Conservation (phyloP, 2,797 vertebrate species). For the Orientallactaga sibirica region DNA sequence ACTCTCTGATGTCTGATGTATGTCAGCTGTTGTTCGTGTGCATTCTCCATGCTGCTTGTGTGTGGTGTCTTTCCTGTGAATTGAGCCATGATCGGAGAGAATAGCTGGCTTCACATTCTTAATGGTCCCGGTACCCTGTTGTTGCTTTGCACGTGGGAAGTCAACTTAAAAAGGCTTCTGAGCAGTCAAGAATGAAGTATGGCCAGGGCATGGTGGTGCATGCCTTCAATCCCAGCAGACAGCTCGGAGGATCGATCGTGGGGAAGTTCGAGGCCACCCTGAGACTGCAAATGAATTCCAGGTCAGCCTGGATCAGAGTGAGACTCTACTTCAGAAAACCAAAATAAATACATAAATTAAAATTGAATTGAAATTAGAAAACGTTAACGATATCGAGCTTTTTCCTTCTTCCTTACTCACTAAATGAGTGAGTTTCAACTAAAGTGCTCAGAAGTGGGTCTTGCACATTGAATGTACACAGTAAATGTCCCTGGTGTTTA, state of each 20-base stretch:
- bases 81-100: background rate
- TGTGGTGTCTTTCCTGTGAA: background rate
- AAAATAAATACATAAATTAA: background rate
- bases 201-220: too few relatives aligned
- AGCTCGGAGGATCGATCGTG: too few relatives aligned
- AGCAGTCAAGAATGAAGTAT: too few relatives aligned
- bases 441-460: background rate
- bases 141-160: rapidly evolving
- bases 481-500: background rate
- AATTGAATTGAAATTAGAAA: background rate
- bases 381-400: background rate
- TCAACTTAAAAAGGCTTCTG: background rate
- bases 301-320: too few relatives aligned
- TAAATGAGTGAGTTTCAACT: background rate
- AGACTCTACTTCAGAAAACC: too few relatives aligned
- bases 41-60: background rate
- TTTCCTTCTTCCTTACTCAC: background rate
- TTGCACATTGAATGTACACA: background rate
- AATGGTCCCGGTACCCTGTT: background rate
- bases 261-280: too few relatives aligned
- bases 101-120: background rate
- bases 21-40: background rate
- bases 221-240: too few relatives aligned
- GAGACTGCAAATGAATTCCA: too few relatives aligned
- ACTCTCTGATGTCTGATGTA: background rate